A percentile compares a stretch with the other conserved stretches of the same genome.
Conservation (phyloP, 2,797 vertebrate species). For the Limnodromus scolopaceus region DNA sequence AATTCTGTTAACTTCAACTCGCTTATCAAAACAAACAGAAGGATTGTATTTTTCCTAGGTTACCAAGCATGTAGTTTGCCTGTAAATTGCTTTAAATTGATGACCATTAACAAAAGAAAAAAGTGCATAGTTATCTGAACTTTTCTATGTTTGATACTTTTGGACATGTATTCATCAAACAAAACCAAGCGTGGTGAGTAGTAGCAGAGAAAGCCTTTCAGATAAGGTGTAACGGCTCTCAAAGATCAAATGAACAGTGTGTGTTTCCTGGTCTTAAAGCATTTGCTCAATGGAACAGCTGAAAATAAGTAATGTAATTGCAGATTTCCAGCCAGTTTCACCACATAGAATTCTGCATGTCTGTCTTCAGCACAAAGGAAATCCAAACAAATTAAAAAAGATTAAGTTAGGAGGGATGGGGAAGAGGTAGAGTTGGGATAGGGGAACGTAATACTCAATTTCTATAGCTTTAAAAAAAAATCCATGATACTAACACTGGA, state of each 20-base stretch:
- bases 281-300: neutral
- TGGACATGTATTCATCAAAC: neutral
- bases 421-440: neutral
- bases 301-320: neutral
- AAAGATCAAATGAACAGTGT: neutral
- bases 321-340: neutral
- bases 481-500: neutral
- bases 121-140: neutral
- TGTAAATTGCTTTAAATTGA: neutral
- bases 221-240: neutral
- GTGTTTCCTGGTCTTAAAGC: neutral
- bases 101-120: neutral
- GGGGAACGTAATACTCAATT: neutral
- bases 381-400: neutral
- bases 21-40: neutral
- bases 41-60: neutral
- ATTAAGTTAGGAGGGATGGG: neutral
- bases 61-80: neutral
- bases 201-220: neutral
- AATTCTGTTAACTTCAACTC: conserved; percentile 27
- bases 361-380: neutral
- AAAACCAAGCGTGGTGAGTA: neutral
- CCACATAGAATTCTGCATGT: neutral
- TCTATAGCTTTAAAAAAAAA: neutral
- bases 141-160: neutral